phyloP scores from a whole-genome alignment of 2,888 invertebrate species.

The Latrodectus hesperus region DNA sequence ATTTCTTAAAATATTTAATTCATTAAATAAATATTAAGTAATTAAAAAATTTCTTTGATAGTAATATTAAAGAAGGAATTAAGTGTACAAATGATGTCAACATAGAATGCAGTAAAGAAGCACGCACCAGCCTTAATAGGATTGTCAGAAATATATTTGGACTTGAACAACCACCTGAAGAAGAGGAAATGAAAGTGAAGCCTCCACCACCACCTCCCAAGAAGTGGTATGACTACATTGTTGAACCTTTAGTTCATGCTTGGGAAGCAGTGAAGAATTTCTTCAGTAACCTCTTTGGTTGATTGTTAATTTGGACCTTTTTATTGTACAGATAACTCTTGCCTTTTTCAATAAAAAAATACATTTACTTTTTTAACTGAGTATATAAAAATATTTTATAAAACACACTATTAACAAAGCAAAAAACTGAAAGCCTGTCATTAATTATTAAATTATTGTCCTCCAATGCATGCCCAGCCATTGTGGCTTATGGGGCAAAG shows the following conservation, averaged over 20 bases:
- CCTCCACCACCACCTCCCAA: constrained; percentile 7
- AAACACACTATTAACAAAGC: too few species aligned
- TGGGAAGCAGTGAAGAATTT: constrained; percentile 4
- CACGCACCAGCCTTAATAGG: constrained; percentile 7
- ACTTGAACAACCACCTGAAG: background rate
- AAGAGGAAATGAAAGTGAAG: background rate
- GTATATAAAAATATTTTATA: too few species aligned
- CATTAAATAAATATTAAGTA: too few species aligned
- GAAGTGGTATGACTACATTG: constrained; percentile 24
- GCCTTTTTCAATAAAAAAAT: background rate
- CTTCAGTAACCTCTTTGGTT: background rate
- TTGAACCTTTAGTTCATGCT: constrained; percentile 4
- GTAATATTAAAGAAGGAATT: constrained; percentile 8
- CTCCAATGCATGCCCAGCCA: too few species aligned
- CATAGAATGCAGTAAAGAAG: constrained; percentile 16
- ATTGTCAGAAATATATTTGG: constrained; percentile 8
- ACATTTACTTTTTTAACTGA: too few species aligned
- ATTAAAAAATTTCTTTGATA: too few species aligned
- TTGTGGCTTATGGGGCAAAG: too few species aligned
- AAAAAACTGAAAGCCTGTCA: too few species aligned
- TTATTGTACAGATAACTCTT: background rate
- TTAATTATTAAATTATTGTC: too few species aligned
- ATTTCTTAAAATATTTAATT: too few species aligned
- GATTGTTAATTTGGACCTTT: background rate
- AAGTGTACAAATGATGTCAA: constrained; percentile 7